Percentiles rank a stretch among this genome's conserved stretches.
Evolutionary conservation across 1,140 invertebrate species (phyloP).

Genomic region (Drosophila arizonae): DNA sequence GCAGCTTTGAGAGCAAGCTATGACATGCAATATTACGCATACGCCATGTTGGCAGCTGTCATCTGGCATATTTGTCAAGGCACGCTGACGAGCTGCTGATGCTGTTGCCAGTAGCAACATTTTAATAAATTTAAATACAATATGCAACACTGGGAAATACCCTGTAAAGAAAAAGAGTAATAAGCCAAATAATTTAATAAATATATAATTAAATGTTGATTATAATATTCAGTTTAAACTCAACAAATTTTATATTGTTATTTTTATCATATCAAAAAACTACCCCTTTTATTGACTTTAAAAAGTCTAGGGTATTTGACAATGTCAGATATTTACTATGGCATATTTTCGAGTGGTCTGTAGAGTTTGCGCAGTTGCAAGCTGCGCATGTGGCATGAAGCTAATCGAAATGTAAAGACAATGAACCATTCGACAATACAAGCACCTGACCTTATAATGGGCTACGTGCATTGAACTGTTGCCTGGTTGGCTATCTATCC

Average conservation of each 20-base stretch:
- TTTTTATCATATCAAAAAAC: no score
- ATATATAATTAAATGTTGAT: no score
- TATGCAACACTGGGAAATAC: background rate
- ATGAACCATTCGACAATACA: constrained; percentile 43
- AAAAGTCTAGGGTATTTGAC: background rate
- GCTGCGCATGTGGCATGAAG: constrained; percentile 13
- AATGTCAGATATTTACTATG: background rate
- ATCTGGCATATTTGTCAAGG: constrained; percentile 40
- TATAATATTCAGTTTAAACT: no score
- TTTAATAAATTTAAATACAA: background rate
- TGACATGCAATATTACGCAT: constrained; percentile 48
- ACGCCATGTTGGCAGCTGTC: constrained; percentile 39
- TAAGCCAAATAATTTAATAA: no score
- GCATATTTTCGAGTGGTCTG: background rate
- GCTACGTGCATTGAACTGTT: constrained; percentile 47
- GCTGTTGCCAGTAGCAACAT: constrained; percentile 3
- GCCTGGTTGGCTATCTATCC: background rate
- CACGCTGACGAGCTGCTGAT: constrained; percentile 5
- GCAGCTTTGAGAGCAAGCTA: constrained; percentile 8
- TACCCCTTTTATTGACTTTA: background rate
- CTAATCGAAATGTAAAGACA: constrained; percentile 52
- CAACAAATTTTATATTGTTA: no score
- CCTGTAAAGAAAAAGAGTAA: background rate
- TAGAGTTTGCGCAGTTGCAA: constrained; percentile 38
- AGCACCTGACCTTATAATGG: constrained; percentile 41